Conservation (phyloP, 2,113 vertebrate species). For the Guaruba guarouba region DNA sequence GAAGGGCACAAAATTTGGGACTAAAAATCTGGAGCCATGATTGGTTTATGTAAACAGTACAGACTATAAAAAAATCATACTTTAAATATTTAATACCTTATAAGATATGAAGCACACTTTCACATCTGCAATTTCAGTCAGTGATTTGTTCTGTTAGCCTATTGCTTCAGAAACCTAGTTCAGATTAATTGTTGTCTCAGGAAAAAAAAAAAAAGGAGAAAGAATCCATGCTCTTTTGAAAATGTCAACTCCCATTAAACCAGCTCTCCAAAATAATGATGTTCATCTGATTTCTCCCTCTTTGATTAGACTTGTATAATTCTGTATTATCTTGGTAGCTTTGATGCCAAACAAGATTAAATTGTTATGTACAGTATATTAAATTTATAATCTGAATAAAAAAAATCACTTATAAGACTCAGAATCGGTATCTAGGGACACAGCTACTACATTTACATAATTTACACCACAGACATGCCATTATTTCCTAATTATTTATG, state of each 20-base stretch:
- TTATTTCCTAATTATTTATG: constrained; percentile 74
- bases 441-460: constrained; percentile 63
- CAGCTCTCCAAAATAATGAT: constrained; percentile 64
- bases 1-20: constrained; percentile 24
- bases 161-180: constrained; percentile 31
- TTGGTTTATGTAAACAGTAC: constrained; percentile 4
- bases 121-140: constrained; percentile 47
- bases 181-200: constrained; percentile 36
- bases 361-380: constrained; percentile 74
- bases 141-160: constrained; percentile 21
- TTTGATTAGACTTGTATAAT: constrained; percentile 76
- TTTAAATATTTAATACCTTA: constrained; percentile 66
- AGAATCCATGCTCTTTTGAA: constrained; percentile 58
- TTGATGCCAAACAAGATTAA: constrained; percentile 77
- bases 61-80: constrained; percentile 32
- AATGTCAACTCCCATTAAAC: constrained; percentile 56
- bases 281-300: constrained; percentile 61
- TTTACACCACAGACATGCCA: constrained; percentile 40
- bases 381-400: constrained; percentile 70
- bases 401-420: constrained; percentile 67
- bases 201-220: background rate
- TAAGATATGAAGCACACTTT: constrained; percentile 17
- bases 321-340: constrained; percentile 73
- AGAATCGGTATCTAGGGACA: constrained; percentile 59
- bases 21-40: constrained; percentile 54